These are phyloP conservation scores for Hylomyscus alleni DNA, from an alignment of 2,797 vertebrate species.

Conservation along the genomic window DNA sequence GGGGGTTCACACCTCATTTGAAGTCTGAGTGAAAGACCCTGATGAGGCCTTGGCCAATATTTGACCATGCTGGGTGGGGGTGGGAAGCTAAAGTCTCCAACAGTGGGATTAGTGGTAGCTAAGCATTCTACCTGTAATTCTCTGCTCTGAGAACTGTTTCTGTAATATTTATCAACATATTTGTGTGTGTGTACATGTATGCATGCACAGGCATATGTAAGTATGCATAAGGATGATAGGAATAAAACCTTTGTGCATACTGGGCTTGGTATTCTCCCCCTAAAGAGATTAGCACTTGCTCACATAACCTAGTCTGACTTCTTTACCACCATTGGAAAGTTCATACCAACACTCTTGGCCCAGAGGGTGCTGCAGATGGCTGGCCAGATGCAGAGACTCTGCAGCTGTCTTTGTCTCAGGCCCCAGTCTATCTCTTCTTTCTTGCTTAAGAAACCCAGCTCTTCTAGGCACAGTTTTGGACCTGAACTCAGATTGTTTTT, in stretches of 20 bases:
- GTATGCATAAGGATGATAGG: background rate
- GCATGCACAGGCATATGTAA: background rate
- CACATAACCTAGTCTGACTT: background rate
- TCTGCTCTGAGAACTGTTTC: background rate
- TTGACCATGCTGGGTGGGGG: background rate
- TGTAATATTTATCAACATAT: background rate
- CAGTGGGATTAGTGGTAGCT: background rate
- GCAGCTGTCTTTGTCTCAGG: background rate
- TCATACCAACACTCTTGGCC: background rate
- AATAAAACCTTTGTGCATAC: background rate
- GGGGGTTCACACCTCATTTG: background rate
- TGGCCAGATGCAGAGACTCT: background rate
- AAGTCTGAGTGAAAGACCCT: background rate
- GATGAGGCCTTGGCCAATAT: background rate
- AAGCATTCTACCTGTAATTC: background rate
- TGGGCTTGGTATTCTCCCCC: background rate
- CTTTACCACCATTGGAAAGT: background rate
- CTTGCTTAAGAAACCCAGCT: background rate
- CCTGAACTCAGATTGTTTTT: background rate
- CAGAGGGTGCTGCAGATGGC: background rate
- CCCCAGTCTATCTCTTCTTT: background rate
- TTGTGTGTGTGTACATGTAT: background rate
- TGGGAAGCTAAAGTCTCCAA: background rate
- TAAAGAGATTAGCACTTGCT: background rate
- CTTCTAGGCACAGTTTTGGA: background rate